Evolutionary conservation across 1,140 invertebrate species (phyloP).

Genomic region (Myzus persicae): DNA sequence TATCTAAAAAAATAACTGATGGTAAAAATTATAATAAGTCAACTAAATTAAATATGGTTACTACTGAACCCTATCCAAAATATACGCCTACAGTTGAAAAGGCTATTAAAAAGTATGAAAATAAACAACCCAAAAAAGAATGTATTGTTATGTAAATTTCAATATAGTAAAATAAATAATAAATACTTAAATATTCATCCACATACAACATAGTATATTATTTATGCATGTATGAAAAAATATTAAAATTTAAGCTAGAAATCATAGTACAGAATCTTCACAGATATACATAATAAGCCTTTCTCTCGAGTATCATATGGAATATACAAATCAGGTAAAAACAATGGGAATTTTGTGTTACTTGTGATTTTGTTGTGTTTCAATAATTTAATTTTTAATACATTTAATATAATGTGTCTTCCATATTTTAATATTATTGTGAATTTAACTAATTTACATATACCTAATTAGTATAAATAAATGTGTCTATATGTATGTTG

Average conservation of each 20-base stretch:
- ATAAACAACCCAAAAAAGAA: constrained; percentile 58
- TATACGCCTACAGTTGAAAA: constrained; percentile 52
- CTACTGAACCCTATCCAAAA: constrained; percentile 54
- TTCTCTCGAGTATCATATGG: constrained; percentile 35
- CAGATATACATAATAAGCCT: constrained; percentile 52
- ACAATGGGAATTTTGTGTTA: constrained; percentile 5
- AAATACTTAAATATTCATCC: constrained; percentile 1
- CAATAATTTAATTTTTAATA: neutral
- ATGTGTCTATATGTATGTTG: neutral
- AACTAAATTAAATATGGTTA: constrained; percentile 25
- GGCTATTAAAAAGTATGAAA: constrained; percentile 57
- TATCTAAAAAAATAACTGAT: neutral
- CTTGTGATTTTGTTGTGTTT: constrained; percentile 44
- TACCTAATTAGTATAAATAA: neutral
- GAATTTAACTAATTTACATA: neutral
- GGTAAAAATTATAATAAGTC: neutral
- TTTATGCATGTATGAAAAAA: neutral
- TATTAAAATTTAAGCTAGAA: constrained; percentile 36
- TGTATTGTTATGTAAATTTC: constrained; percentile 59
- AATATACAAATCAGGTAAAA: constrained; percentile 54
- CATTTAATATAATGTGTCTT: constrained; percentile 7
- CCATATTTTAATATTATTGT: constrained; percentile 9
- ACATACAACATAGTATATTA: neutral
- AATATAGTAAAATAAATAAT: constrained; percentile 26
- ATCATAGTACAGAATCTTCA: constrained; percentile 28